Evolutionary conservation across 2,888 invertebrate species (phyloP), one percentile per base, ranked within the genome.

Genomic region (Lycophotia porphyrea): DNA sequence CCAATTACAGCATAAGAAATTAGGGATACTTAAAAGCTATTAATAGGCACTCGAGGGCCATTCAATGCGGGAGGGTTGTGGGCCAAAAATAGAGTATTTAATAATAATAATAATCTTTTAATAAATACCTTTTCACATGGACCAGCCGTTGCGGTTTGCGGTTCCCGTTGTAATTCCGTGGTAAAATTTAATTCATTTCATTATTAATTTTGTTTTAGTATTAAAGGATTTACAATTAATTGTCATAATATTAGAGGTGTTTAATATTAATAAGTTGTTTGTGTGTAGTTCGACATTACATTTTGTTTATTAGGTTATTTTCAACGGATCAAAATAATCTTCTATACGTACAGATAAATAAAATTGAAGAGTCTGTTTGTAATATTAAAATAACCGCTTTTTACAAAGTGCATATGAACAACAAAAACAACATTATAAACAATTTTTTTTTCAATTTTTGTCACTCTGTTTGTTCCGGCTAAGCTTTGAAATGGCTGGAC

Each of bases 81-180:
- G n/a, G 31, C 74, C 71, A 78, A 84, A 77, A 75, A 81, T 87
- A 81, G 76, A 74, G 73, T 65, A 72, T 84, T 85, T 86, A 84
- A 78, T 77, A 82, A 87, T 86, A 84, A 78, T 77, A 82, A 87
- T 84, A 86, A 84, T 80, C 71, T 82, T 84, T 71, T 67, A 66
- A 76, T 72, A 80, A 84, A 87, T 83, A 75, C 78, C 82, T 49
- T 80, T 81, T 58, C 78, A 88, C 69, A 86, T 58, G 71, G 68
- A 82, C 71, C 69, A 77, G 34, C 72, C 71, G 60, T 63, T 76
- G 86, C 72, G 86, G 89, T 85, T 66, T 78, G 82, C 27, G 81
- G 86, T 77, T 15, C 1, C 24, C 47, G 71, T 63, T 67, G 76
- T 72, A 80, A 82, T 77, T 78, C 52, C 58, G 63, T 31, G 42